Evolutionary conservation across 2,888 invertebrate genomes (phyloP), one percentile per base, ranked within the genome.

Genomic region (Deladenus siricidicola): DNA sequence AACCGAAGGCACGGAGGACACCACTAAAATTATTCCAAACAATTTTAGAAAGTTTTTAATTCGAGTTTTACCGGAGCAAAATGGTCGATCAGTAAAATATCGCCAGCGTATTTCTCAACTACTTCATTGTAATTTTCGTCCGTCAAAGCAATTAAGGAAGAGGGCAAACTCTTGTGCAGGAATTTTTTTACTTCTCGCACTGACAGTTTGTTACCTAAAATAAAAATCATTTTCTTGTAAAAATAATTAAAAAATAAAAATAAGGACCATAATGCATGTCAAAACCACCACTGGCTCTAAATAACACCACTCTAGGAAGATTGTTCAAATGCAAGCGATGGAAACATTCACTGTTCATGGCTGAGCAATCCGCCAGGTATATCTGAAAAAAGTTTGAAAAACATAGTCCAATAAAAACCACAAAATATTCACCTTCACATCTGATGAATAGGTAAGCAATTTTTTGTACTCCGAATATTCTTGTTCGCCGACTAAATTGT

Each of bases 261-360:
- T 6, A 24, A 74, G 64, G 80, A 71, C 87, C 87, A 78, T 86
- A 85, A 78, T 86, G 84, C 17, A 86, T 81, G 76, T 89, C 89
- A 80, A 87, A 86, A 0, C 85, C 87, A 2, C 89, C 88, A 24
- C 86, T 86, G 1, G 81, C 80, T 78, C 89, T 89, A 67, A 89
- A 82, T 4, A 88, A 83, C 17, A 85, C 86, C 85, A 88, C 88
- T 19, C 85, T 83, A 0, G 89, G 88, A 69, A 75, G 80, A 68
- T 83, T 83, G 48, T 73, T 70, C 24, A 83, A 74, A 66, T 82
- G 80, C 47, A 84, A 74, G 39, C 39, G 39, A 64, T 81, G 79
- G 21, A 68, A 72, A 66, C 84, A 83, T 4, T 75, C 65, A 10
- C 67, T 61, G 3, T 72, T 52, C 66, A 76, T 68, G 43, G 68